These are phyloP conservation scores for Theristicus caerulescens DNA, from an alignment of 2,113 vertebrate species.

Conservation along the genomic window DNA sequence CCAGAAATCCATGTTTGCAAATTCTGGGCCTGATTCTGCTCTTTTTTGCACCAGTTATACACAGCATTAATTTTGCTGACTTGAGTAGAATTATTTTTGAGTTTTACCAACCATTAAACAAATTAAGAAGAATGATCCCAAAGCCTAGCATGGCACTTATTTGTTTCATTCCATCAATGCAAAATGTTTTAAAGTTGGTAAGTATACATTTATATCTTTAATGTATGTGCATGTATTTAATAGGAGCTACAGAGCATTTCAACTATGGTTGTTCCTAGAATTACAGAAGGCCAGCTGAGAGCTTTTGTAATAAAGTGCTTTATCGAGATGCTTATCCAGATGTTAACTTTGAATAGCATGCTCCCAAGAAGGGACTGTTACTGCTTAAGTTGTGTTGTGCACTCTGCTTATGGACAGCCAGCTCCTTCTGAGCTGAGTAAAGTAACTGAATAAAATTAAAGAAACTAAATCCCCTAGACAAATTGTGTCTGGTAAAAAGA, in stretches of 20 bases:
- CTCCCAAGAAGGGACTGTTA: not conserved
- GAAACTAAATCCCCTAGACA: not conserved
- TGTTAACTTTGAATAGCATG: not conserved
- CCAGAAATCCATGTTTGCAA: constrained; percentile 10
- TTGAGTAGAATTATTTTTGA: not conserved
- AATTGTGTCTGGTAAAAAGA: not conserved
- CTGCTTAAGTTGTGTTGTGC: not conserved
- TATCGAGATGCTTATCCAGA: not conserved
- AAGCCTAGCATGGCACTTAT: not conserved
- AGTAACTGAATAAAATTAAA: not conserved
- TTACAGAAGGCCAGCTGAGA: not conserved
- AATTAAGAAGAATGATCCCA: not conserved
- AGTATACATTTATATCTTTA: not conserved
- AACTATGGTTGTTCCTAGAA: not conserved
- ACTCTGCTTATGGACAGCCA: not conserved
- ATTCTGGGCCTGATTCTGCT: constrained; percentile 24
- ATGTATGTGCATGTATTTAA: not conserved
- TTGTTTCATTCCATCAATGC: not conserved
- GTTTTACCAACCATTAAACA: not conserved
- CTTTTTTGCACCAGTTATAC: not conserved
- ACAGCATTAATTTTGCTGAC: not conserved
- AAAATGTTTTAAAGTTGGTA: not conserved
- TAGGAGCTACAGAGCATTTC: not conserved
- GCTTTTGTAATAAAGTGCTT: not conserved
- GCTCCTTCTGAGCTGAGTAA: not conserved